Conservation (phyloP, 2,797 vertebrate genomes). For the Staurois parvus region DNA sequence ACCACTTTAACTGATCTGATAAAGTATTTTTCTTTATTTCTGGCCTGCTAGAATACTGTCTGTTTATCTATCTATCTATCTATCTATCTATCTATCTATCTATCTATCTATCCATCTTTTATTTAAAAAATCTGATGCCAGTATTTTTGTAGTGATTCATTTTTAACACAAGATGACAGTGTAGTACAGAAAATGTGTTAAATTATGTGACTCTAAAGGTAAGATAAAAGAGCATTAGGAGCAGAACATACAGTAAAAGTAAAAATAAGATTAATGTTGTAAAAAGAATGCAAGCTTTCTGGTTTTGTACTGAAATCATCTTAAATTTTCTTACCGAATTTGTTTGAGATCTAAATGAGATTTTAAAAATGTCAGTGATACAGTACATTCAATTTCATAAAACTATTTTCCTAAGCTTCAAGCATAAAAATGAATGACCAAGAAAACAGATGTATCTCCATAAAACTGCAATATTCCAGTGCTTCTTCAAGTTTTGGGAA, state of each 20-base stretch:
- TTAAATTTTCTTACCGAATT: constrained; percentile 28
- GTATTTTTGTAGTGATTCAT: constrained; percentile 34
- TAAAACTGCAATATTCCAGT: not conserved
- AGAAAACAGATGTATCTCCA: not conserved
- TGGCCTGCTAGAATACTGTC: not conserved
- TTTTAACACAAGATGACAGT: constrained; percentile 59
- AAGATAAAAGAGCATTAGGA: not conserved
- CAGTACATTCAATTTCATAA: not conserved
- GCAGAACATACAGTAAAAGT: not conserved
- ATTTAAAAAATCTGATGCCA: not conserved
- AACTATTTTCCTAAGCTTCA: not conserved
- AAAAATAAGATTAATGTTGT: constrained; percentile 3
- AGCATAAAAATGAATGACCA: constrained; percentile 15
- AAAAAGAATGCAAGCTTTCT: not conserved
- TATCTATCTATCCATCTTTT: not conserved
- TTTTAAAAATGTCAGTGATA: constrained; percentile 20
- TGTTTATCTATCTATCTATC: not conserved
- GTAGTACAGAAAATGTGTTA: constrained; percentile 17
- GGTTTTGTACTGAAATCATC: constrained; percentile 14
- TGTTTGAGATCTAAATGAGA: constrained; percentile 13
- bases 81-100: not conserved
- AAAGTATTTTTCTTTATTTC: no score
- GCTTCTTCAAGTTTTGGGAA: not conserved
- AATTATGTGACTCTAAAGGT: not conserved
- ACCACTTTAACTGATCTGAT: no score